Base-by-base conservation (phyloP, 2,113 vertebrate species). In the Lasiurus borealis region DNA sequence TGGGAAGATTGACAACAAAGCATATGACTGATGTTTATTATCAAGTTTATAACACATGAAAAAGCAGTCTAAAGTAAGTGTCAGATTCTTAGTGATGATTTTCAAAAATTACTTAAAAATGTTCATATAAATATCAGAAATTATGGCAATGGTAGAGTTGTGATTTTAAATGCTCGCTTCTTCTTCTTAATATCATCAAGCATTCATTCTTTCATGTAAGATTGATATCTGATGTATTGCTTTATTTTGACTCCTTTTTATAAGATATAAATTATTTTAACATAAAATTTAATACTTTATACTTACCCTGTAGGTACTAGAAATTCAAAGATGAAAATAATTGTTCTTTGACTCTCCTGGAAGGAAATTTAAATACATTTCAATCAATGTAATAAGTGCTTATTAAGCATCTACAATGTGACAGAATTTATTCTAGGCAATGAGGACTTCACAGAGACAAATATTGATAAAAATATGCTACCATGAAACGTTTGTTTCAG, bases 21-120 rank as follows among this genome's bases (percentile, higher is more conserved):
- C 0, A 78, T 69, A 12, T n/a, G 59, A 54, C 76, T 90, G 85
- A 69, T 88, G 31, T 85, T 59, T 95, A 96, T 97, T 86, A 85
- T 90, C 54, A 85, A 44, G 27, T 93, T 97, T 96, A 69, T 93
- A 95, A 87, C 68, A 46, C 72, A 44, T 66, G 85, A 96, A 94
- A 81, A 91, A 92, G 92, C 31, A 96, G 23, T 92, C 76, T 57
- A 93, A 83, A 68, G 31, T 64, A 94, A 95, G 52, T 97, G 64
- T 34, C 31, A 85, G 80, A 72, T 48, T 91, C 57, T 81, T 84
- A 68, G 57, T 36, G 72, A 84, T 81, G 83, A 72, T 91, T 93
- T 93, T 68, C 29, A 95, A 91, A 77, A 66, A 57, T n/a, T 69
- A 25, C 5, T 48, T 15, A 57, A 16, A 88, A 80, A 91, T 44